These are phyloP conservation scores for Sinocyclocheilus anshuiensis DNA, from an alignment of 2,113 vertebrate genomes.

Conservation along the genomic window DNA sequence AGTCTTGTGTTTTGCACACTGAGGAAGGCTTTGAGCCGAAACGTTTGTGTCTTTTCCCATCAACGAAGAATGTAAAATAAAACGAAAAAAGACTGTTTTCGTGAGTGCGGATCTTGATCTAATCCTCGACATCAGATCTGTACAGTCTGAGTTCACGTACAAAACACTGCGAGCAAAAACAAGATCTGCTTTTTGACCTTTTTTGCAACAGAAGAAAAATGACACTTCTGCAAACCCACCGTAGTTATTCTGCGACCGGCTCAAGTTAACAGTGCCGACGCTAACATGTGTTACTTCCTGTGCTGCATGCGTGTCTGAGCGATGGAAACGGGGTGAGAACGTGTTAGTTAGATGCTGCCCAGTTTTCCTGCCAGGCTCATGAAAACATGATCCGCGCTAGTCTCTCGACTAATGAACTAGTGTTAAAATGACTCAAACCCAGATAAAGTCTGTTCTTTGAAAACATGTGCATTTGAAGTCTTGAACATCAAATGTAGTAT, in stretches of 20 bases:
- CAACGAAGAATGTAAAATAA: too few relatives aligned
- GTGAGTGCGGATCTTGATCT: neutral
- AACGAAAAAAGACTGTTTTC: too few relatives aligned
- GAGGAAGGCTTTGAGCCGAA: too few relatives aligned
- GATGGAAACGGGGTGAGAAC: neutral
- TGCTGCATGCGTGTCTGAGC: neutral
- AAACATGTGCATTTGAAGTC: neutral
- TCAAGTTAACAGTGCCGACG: neutral
- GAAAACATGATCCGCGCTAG: neutral
- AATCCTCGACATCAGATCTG: neutral
- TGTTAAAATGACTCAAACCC: neutral
- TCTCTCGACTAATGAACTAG: neutral
- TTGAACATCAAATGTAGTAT: neutral
- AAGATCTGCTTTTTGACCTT: neutral
- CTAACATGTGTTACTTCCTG: conserved; percentile 10
- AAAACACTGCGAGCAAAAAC: neutral
- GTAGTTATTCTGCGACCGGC: neutral
- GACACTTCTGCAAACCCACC: conserved; percentile 15
- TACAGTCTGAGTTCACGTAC: neutral
- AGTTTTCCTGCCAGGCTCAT: neutral
- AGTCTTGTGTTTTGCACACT: too few relatives aligned
- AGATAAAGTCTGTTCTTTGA: neutral
- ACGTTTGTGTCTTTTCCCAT: too few relatives aligned
- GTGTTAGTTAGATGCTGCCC: conserved; percentile 26
- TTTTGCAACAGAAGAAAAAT: conserved; percentile 12